Evolutionary conservation across 2,113 vertebrate genomes (phyloP).

Genomic region (Eurypyga helias): DNA sequence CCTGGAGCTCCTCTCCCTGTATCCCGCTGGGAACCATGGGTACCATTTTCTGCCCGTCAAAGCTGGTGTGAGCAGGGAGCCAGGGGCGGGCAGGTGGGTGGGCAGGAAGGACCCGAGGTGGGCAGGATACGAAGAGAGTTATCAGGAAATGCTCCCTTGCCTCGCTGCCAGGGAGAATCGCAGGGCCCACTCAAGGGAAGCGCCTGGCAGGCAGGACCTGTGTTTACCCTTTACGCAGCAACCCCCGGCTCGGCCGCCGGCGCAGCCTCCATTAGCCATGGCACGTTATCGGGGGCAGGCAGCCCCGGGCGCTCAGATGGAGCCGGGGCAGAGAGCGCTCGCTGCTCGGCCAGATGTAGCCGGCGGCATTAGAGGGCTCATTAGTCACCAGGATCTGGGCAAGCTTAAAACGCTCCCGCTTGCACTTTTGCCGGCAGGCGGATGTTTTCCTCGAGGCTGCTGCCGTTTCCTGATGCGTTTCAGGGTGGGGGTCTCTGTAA

Average conservation of each 20-base stretch:
- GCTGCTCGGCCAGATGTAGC: neutral
- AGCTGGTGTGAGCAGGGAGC: no score
- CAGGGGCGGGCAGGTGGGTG: neutral
- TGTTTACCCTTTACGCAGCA: constrained; percentile 44
- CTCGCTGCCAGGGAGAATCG: neutral
- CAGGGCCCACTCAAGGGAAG: constrained; percentile 4
- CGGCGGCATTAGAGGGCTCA: constrained; percentile 30
- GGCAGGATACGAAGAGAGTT: neutral
- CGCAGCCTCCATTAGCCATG: constrained; percentile 3
- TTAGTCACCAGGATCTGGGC: neutral
- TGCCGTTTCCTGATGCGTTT: neutral
- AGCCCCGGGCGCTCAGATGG: constrained; percentile 18
- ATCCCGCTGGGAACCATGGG: fast-evolving
- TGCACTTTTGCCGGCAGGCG: fast-evolving
- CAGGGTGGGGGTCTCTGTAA: neutral
- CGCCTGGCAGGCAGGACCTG: neutral
- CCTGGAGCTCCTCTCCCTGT: neutral
- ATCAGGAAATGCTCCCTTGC: neutral
- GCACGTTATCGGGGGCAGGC: neutral
- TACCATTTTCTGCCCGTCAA: neutral
- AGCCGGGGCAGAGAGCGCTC: neutral
- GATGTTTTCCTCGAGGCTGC: neutral
- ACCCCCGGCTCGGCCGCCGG: neutral
- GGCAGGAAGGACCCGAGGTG: neutral
- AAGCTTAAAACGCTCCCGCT: neutral